A percentile compares a stretch with the other conserved stretches of the same genome.
Evolutionary conservation across 1,140 invertebrate species (phyloP).

Genomic region (Eurosta solidaginis): DNA sequence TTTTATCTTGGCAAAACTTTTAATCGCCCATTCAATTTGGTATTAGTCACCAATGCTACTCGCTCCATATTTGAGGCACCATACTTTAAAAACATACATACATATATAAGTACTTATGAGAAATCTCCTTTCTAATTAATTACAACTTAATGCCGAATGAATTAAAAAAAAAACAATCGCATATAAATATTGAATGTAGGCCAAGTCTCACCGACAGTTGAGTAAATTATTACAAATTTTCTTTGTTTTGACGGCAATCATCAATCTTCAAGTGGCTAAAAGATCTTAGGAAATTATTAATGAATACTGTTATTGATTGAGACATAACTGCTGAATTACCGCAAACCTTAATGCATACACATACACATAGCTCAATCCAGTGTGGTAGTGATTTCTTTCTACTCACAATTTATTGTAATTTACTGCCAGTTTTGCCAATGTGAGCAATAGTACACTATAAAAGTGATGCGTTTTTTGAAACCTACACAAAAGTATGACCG

Average conservation of each 20-base stretch:
- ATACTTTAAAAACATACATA: too few relatives aligned
- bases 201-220: not conserved
- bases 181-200: not conserved
- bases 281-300: not conserved
- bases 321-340: not conserved
- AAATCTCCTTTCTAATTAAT: too few relatives aligned
- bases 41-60: too few relatives aligned
- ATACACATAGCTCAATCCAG: not conserved
- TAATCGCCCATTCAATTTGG: too few relatives aligned
- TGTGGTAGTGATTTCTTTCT: not conserved
- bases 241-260: not conserved
- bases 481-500: too few relatives aligned
- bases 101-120: too few relatives aligned
- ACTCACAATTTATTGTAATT: too few relatives aligned
- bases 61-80: too few relatives aligned
- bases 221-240: constrained; percentile 16
- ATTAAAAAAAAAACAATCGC: not conserved
- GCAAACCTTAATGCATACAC: not conserved
- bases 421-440: too few relatives aligned
- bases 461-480: too few relatives aligned
- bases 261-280: not conserved
- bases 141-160: not conserved
- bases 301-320: not conserved
- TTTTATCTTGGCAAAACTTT: too few relatives aligned
- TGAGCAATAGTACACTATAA: too few relatives aligned